These are phyloP conservation scores for Drosophila mimetica DNA, from an alignment of 2,888 invertebrate species.

Conservation along the genomic window DNA sequence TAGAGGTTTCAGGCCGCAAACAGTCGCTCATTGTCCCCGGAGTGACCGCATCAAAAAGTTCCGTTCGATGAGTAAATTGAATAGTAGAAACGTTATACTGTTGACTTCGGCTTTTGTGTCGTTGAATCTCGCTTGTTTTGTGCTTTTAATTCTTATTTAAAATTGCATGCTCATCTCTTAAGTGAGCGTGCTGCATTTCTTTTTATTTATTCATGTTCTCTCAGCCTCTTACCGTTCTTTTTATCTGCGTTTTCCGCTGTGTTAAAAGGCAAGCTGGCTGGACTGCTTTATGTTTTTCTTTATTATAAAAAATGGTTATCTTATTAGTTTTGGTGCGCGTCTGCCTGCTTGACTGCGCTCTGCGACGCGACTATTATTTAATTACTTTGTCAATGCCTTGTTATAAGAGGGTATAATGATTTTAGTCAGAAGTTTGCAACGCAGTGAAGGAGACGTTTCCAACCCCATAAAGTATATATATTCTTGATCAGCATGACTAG, in stretches of 20 bases:
- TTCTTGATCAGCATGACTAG: no score
- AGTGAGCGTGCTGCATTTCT: constrained; percentile 70
- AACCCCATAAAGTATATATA: no score
- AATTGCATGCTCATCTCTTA: constrained; percentile 76
- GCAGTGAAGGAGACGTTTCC: no score
- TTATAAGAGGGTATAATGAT: no score
- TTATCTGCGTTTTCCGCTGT: constrained; percentile 28
- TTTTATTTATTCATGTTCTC: constrained; percentile 71
- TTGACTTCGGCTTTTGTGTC: constrained; percentile 17
- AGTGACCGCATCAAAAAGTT: constrained; percentile 40
- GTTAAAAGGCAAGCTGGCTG: constrained; percentile 59
- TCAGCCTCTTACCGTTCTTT: constrained; percentile 9
- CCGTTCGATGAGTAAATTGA: constrained; percentile 46
- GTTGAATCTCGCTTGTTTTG: constrained; percentile 28
- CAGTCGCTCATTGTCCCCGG: constrained; percentile 21
- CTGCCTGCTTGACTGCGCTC: constrained; percentile 61
- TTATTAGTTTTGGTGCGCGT: constrained; percentile 53
- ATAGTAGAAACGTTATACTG: constrained; percentile 32
- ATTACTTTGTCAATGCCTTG: constrained; percentile 79
- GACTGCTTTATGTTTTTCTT: constrained; percentile 20
- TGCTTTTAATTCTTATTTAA: constrained; percentile 73
- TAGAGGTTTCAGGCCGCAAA: constrained; percentile 48
- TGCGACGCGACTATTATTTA: constrained; percentile 71
- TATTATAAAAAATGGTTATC: constrained; percentile 52
- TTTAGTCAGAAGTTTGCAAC: no score